Evolutionary conservation across 2,113 vertebrate genomes (phyloP), one percentile per base, ranked within the genome.

Genomic region (Corythornis madagascariensis): DNA sequence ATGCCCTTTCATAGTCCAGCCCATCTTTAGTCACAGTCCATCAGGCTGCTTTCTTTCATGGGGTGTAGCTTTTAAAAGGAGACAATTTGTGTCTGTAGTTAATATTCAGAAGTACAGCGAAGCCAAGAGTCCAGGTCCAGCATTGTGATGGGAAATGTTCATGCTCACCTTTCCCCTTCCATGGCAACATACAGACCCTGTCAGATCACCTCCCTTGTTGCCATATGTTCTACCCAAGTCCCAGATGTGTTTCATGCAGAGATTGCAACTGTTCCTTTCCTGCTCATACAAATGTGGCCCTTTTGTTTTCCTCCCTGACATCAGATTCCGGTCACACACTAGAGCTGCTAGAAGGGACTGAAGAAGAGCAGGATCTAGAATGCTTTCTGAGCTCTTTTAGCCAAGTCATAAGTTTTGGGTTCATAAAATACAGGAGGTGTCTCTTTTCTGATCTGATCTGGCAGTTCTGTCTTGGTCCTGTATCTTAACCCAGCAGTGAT

Each of bases 101-200:
- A 43, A 43, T 48, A 16, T 12, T 86, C 50, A 26, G 13, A 69
- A 42, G n/a, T 38, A 31, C 2, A 2, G 48, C 11, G 48, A 50
- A 33, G 31, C 43, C 53, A 42, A 40, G 3, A 43, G 33, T 33
- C 55, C 16, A 18, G 21, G 28, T 14, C 22, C 24, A 26, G 26
- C 3, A 0, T 5, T 48, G 22, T 35, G 17, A 9, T 35, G 0
- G 42, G 59, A 50, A 28, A 38, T 29, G 53, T 56, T 52, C 28
- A 25, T 25, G 33, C 3, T 4, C 17, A 13, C 38, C 22, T 60
- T 71, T 74, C 31, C 45, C 31, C n/a, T 79, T 57, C 56, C 24
- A 1, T 33, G 33, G 40, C 0, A 2, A 47, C 5, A 11, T 24
- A 52, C 17, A 14, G 77, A 45, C 57, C 0, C 1, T 66, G 75